Evolutionary conservation across 2,797 vertebrate genomes (phyloP).

Genomic region (Microctenopoma lineatum): DNA sequence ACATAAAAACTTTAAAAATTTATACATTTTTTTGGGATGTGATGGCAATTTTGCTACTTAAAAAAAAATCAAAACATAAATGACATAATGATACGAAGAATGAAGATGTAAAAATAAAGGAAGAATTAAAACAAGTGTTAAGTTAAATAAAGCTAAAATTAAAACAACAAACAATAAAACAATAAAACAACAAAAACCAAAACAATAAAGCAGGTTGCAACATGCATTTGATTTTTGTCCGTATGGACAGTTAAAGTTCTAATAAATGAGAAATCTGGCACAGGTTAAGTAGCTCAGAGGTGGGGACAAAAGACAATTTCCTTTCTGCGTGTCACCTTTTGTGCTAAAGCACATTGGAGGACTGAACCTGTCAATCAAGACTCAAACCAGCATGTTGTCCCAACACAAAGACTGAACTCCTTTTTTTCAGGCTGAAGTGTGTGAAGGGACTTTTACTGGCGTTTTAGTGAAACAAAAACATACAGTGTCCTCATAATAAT

Average conservation of each 20-base stretch:
- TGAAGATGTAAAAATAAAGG: background rate
- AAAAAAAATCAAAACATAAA: no score
- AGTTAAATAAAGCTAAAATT: background rate
- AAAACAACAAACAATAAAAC: no score
- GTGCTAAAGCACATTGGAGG: conserved; percentile 88
- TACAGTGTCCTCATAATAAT: conserved; percentile 17
- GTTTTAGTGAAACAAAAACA: conserved; percentile 71
- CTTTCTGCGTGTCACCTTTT: conserved; percentile 92
- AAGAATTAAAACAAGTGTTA: background rate
- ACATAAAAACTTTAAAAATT: background rate
- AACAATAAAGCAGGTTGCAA: background rate
- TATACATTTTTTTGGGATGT: no score
- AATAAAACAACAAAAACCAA: background rate
- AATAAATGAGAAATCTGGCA: conserved; percentile 78
- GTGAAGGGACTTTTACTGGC: conserved; percentile 85
- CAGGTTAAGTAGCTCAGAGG: conserved; percentile 91
- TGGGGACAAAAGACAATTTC: conserved; percentile 89
- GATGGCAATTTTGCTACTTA: background rate
- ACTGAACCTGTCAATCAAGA: conserved; percentile 91
- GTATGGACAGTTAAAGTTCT: conserved; percentile 23
- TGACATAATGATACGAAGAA: no score
- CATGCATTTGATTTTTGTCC: background rate
- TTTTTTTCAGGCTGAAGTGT: conserved; percentile 84
- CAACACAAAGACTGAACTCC: conserved; percentile 84
- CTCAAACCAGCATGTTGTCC: conserved; percentile 87